Evolutionary conservation across 2,797 vertebrate genomes (phyloP).

Genomic region (Limosa lapponica): DNA sequence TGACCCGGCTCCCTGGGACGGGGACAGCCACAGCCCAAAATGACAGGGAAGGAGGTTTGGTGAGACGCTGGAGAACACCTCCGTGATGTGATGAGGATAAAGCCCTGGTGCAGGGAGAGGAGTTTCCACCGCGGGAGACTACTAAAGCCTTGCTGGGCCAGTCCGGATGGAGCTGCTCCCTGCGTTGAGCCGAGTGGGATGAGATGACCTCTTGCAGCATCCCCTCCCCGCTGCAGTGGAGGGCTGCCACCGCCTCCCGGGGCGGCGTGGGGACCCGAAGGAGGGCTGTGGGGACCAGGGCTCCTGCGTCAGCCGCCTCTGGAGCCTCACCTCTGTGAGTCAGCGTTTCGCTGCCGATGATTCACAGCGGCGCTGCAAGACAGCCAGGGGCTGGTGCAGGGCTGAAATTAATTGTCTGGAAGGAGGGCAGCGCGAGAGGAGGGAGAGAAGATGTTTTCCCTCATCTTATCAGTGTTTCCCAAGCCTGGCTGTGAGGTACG

Average conservation of each 20-base stretch:
- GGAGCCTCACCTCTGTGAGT: conserved; percentile 28
- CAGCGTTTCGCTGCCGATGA: not conserved
- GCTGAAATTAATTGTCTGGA: not conserved
- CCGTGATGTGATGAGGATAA: not conserved
- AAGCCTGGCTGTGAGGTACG: not conserved
- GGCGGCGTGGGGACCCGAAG: not conserved
- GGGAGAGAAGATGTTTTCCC: not conserved
- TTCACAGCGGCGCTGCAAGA: not conserved
- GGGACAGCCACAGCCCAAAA: not conserved
- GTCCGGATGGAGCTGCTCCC: not conserved
- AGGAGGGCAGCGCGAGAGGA: not conserved
- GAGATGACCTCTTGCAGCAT: not conserved
- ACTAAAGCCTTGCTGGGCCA: fast-evolving
- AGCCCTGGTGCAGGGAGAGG: not conserved
- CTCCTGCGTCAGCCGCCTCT: not conserved
- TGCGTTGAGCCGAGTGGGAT: not conserved
- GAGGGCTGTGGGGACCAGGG: not conserved
- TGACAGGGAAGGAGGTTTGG: not conserved
- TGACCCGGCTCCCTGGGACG: not conserved
- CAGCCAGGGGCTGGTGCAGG: not conserved
- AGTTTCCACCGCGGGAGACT: not conserved
- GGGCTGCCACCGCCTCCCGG: not conserved
- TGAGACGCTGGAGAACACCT: not conserved
- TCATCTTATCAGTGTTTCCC: not conserved
- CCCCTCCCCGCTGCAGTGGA: not conserved